Conservation (phyloP, 2,113 vertebrate species). For the Grus americana region DNA sequence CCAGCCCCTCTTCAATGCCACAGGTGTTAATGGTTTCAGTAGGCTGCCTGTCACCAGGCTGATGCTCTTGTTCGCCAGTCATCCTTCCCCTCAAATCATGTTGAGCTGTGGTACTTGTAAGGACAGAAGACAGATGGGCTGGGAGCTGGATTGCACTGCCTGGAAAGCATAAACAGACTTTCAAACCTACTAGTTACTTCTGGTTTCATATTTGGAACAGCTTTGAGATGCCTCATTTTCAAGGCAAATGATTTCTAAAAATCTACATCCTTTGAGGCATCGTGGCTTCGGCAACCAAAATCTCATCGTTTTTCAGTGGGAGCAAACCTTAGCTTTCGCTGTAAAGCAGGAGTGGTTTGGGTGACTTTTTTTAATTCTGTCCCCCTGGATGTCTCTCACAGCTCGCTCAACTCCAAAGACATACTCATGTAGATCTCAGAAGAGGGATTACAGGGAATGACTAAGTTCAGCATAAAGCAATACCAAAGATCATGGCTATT, state of each 20-base stretch:
- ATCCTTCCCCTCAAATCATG: background rate
- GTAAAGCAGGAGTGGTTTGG: background rate
- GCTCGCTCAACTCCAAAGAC: background rate
- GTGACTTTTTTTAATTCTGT: background rate
- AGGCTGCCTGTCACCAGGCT: background rate
- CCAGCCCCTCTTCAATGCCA: background rate
- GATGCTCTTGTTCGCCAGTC: background rate
- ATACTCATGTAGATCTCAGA: too few species aligned
- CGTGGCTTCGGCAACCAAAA: background rate
- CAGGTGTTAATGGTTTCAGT: background rate
- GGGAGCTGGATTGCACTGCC: background rate
- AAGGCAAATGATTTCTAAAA: background rate
- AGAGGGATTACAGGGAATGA: background rate
- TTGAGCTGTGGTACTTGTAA: background rate
- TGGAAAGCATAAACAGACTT: background rate
- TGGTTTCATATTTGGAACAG: background rate
- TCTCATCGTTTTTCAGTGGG: background rate
- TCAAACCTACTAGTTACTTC: background rate
- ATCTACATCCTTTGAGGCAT: background rate
- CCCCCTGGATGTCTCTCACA: background rate
- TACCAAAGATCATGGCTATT: background rate
- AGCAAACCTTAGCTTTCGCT: rapidly evolving
- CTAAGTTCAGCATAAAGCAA: background rate
- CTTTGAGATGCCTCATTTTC: background rate
- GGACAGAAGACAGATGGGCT: background rate